A percentile compares a stretch with the other conserved stretches of the same genome.
Conservation (phyloP, 37 sponge, comb jelly and placozoan genomes). For the Dysidea cf. avara region DNA sequence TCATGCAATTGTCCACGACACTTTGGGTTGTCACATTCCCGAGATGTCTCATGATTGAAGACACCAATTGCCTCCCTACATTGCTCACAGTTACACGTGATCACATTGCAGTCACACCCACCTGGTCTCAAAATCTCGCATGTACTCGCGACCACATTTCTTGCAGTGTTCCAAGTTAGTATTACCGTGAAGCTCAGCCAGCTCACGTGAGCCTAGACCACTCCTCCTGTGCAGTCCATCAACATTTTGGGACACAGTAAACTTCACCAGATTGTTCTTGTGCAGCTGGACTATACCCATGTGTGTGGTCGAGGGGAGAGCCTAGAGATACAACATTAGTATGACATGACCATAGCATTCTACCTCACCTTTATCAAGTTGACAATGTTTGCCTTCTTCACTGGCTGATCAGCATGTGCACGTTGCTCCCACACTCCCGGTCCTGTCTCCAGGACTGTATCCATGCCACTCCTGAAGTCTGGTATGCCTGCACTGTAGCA, state of each 20-base stretch:
- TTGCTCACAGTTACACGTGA: neutral
- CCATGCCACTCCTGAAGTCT: constrained; percentile 91
- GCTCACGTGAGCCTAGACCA: constrained; percentile 51
- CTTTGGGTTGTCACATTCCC: constrained; percentile 73
- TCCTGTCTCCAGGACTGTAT: constrained; percentile 87
- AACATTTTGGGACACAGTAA: constrained; percentile 84
- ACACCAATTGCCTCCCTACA: constrained; percentile 50
- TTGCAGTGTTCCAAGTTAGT: constrained; percentile 85
- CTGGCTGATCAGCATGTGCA: constrained; percentile 36
- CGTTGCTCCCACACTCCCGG: constrained; percentile 88
- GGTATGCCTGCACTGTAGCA: constrained; percentile 71
- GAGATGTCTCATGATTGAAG: constrained; percentile 68
- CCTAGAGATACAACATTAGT: too few species aligned
- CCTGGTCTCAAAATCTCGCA: constrained; percentile 86
- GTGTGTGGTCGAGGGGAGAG: constrained; percentile 78
- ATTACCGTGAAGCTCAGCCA: constrained; percentile 91
- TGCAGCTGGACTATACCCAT: constrained; percentile 87
- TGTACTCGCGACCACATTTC: constrained; percentile 73
- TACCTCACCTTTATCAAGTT: constrained; percentile 30
- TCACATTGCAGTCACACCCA: neutral
- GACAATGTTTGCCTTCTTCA: neutral
- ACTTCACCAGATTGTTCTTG: constrained; percentile 57
- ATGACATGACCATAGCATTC: too few species aligned
- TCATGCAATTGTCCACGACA: constrained; percentile 70
- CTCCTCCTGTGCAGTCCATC: constrained; percentile 89